A percentile compares a stretch with the other conserved stretches of the same genome.
Evolutionary conservation across 2,113 vertebrate genomes (phyloP).

Genomic region (Girardinichthys multiradiatus): DNA sequence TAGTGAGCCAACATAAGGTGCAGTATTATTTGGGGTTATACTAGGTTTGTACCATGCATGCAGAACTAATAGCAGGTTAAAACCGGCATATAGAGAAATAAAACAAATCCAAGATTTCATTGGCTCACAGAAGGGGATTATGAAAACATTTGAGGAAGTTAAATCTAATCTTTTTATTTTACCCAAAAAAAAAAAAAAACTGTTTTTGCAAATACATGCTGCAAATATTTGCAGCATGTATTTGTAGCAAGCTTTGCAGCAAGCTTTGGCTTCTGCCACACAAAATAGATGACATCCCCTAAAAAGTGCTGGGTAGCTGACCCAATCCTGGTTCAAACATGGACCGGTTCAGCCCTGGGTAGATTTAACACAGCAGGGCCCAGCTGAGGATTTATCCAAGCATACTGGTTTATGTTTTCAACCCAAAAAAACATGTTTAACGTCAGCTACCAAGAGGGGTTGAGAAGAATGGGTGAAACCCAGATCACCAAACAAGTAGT

Average conservation of each 20-base stretch:
- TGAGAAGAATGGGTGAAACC: too few species aligned
- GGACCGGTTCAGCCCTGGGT: neutral
- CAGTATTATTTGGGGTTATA: neutral
- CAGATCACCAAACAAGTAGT: too few species aligned
- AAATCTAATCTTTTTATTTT: neutral
- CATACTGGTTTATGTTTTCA: too few species aligned
- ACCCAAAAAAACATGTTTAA: too few species aligned
- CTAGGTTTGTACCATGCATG: neutral
- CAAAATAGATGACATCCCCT: neutral
- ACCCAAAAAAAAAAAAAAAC: neutral
- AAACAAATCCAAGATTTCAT: constrained; percentile 1
- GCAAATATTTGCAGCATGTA: too few species aligned
- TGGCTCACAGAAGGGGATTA: neutral
- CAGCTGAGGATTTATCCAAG: too few species aligned
- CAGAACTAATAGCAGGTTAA: neutral
- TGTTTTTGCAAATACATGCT: neutral
- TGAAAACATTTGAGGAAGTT: neutral
- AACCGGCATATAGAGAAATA: neutral
- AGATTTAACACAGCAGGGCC: neutral
- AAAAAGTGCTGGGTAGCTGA: neutral
- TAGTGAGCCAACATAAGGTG: neutral
- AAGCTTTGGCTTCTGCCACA: neutral
- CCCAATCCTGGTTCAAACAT: neutral
- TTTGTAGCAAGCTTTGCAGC: too few species aligned
- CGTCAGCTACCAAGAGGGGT: too few species aligned